A percentile compares a stretch with the other conserved stretches of the same genome.
Conservation (phyloP, 2,113 vertebrate genomes). For the Pithys albifrons region DNA sequence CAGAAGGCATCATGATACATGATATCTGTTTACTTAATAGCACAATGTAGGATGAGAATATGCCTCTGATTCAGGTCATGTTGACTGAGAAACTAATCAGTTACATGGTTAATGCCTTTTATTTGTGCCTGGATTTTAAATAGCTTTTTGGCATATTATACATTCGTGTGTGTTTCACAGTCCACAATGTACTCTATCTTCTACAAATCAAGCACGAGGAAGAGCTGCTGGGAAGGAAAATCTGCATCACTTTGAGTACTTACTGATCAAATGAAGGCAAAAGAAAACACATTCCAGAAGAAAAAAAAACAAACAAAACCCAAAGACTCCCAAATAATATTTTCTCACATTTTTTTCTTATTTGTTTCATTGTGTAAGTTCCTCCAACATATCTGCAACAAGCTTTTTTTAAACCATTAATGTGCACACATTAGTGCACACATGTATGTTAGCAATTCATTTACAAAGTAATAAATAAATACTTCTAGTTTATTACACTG, state of each 20-base stretch:
- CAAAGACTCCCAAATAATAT: neutral
- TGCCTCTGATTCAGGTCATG: neutral
- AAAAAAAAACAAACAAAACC: neutral
- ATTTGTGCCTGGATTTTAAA: neutral
- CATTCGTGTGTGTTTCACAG: neutral
- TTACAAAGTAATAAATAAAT: neutral
- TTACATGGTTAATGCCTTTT: neutral
- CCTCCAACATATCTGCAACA: neutral
- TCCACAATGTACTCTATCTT: accelerated
- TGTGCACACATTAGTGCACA: neutral
- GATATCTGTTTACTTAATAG: neutral
- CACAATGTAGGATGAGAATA: neutral
- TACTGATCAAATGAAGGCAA: neutral
- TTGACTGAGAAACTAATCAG: neutral
- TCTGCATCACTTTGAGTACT: neutral
- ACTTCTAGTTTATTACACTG: neutral
- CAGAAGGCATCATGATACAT: neutral
- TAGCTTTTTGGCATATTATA: neutral
- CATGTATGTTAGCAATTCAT: neutral
- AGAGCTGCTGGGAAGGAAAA: neutral
- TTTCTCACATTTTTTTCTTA: neutral
- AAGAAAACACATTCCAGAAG: neutral
- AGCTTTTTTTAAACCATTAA: neutral
- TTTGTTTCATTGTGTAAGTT: neutral
- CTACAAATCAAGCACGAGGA: neutral